Conservation (phyloP, 2,797 vertebrate species). For the Semotilus atromaculatus region DNA sequence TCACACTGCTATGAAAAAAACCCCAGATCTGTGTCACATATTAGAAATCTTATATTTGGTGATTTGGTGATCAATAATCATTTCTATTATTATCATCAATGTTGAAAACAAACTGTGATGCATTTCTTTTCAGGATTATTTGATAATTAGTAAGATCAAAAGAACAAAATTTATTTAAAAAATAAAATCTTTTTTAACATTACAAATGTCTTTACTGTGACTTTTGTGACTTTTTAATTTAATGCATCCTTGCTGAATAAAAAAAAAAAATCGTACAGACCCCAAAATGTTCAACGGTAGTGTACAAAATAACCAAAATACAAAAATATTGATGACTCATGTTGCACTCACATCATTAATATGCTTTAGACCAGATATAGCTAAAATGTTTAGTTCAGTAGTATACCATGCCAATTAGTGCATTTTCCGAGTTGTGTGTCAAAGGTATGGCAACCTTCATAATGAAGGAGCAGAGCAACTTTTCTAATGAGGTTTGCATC, state of each 20-base stretch:
- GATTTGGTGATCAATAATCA: neutral
- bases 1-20: neutral
- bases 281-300: too few relatives aligned
- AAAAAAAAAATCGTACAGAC: neutral
- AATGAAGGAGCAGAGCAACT: slow-evolving; percentile 31
- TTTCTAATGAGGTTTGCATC: slow-evolving; percentile 52
- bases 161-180: neutral
- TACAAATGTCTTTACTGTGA: neutral
- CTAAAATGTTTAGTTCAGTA: neutral
- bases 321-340: neutral
- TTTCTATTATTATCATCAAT: neutral
- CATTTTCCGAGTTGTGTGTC: slow-evolving; percentile 45
- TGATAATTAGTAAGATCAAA: neutral
- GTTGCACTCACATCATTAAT: neutral
- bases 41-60: too few relatives aligned
- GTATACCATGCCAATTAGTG: slow-evolving; percentile 34
- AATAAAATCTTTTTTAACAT: neutral
- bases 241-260: neutral
- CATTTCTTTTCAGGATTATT: neutral
- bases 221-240: neutral
- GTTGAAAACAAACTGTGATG: neutral
- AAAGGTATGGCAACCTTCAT: slow-evolving; percentile 34
- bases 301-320: neutral
- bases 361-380: neutral
- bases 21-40: neutral